Percentiles rank a stretch among this genome's conserved stretches.
Evolutionary conservation across 2,113 vertebrate genomes (phyloP).

Genomic region (Syngnathus floridae): DNA sequence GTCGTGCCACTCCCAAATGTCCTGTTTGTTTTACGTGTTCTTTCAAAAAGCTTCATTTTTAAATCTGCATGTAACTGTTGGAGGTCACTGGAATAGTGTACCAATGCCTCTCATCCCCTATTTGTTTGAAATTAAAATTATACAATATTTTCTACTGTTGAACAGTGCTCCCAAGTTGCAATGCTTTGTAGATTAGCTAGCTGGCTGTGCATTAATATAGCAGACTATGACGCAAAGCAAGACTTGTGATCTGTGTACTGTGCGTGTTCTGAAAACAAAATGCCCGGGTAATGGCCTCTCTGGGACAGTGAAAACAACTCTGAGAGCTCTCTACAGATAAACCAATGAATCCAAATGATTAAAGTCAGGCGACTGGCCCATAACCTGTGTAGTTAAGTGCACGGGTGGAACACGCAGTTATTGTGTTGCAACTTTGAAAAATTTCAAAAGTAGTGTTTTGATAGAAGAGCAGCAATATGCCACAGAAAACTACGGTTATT

Average conservation of each 20-base stretch:
- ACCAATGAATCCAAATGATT: background rate
- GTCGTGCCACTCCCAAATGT: no score
- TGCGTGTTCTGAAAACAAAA: constrained; percentile 7
- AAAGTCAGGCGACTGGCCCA: no score
- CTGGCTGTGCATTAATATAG: background rate
- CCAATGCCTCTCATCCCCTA: background rate
- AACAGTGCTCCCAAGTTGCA: background rate
- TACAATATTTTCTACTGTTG: background rate
- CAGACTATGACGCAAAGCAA: background rate
- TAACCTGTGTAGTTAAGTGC: background rate
- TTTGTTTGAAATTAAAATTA: background rate
- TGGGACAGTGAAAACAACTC: background rate
- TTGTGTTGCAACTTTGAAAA: background rate
- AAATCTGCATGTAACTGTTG: no score
- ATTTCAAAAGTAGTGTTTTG: background rate
- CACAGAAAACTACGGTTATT: background rate
- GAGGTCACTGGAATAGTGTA: background rate
- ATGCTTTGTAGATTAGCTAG: background rate
- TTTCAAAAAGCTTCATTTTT: no score
- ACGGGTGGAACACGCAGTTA: background rate
- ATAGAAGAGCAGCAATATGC: background rate
- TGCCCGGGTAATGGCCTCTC: background rate
- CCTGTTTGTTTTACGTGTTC: no score
- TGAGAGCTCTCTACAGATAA: background rate
- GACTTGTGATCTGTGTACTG: background rate